phyloP scores from a whole-genome alignment of 2,113 vertebrate genomes.

The Circaetus gallicus region DNA sequence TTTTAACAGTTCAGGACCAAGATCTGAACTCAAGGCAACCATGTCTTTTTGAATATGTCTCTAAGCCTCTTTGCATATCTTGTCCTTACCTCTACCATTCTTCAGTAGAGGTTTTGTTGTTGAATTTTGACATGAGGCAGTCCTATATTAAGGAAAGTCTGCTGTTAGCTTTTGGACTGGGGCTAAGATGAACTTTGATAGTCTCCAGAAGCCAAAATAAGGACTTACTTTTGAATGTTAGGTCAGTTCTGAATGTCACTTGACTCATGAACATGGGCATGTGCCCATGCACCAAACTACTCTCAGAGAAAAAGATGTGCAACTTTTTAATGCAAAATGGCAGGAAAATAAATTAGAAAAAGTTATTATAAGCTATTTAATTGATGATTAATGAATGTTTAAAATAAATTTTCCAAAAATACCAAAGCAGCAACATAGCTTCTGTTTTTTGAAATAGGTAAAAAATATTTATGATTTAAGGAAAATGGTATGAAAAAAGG shows the following conservation, averaged over 20 bases:
- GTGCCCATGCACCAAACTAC: neutral
- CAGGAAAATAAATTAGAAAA: neutral
- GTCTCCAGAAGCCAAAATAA: neutral
- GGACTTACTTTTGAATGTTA: neutral
- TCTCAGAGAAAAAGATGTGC: neutral
- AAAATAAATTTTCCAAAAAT: neutral
- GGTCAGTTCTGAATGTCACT: neutral
- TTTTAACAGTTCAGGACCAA: neutral
- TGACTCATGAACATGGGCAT: accelerated
- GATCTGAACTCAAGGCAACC: neutral
- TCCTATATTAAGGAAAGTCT: neutral
- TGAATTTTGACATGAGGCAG: neutral
- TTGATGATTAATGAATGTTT: neutral
- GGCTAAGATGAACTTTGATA: neutral
- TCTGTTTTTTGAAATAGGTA: neutral
- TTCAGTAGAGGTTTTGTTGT: neutral
- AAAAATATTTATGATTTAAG: neutral
- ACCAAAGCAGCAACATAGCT: neutral
- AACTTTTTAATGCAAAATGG: neutral
- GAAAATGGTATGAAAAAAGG: neutral
- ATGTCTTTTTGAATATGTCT: neutral
- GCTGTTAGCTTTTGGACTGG: neutral
- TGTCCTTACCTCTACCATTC: neutral
- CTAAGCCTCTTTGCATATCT: neutral
- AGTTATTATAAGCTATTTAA: neutral